These are phyloP conservation scores for Alcedo atthis DNA, from an alignment of 2,797 vertebrate species.

Conservation along the genomic window DNA sequence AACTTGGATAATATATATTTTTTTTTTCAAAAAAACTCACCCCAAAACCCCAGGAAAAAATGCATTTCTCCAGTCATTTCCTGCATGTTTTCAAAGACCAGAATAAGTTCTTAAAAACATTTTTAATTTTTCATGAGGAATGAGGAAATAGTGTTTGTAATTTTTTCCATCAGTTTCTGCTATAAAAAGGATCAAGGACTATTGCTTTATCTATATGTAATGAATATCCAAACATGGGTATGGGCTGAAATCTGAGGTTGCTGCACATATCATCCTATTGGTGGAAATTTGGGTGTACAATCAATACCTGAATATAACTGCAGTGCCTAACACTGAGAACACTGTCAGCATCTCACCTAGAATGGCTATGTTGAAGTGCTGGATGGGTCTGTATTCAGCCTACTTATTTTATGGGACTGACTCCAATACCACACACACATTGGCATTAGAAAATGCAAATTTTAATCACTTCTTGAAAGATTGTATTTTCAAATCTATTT, in stretches of 20 bases:
- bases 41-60: not conserved
- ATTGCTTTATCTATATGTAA: not conserved
- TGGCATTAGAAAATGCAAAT: not conserved
- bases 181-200: not conserved
- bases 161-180: not conserved
- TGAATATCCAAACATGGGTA: not conserved
- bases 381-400: not conserved
- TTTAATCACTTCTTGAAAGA: not conserved
- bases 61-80: not conserved
- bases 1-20: not conserved
- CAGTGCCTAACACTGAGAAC: not conserved
- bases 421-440: not conserved
- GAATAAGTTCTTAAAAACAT: not conserved
- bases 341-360: not conserved
- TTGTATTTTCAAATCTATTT: not conserved
- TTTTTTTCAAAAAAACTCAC: not conserved
- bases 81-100: not conserved
- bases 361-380: fast-evolving
- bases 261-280: fast-evolving
- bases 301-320: not conserved
- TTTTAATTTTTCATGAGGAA: not conserved
- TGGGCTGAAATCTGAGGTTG: not conserved
- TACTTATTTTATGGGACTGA: not conserved
- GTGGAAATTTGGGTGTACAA: not conserved
- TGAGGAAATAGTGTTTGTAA: not conserved